Evolutionary conservation across 37 sponge, comb jelly and placozoan genomes (phyloP).

Genomic region (Chondrosia reniformis): DNA sequence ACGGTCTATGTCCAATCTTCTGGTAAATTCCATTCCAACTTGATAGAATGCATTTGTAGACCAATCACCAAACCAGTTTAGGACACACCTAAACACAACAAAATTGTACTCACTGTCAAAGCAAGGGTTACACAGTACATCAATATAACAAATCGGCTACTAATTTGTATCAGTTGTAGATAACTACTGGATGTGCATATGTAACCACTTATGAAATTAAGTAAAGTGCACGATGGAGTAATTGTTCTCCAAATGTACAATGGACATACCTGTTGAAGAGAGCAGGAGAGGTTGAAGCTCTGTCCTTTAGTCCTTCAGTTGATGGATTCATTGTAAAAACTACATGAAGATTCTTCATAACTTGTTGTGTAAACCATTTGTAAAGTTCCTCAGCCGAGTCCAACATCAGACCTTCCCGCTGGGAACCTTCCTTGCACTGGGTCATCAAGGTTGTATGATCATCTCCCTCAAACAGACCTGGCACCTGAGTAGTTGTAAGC

Average conservation of each 20-base stretch:
- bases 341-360: conserved; percentile 94
- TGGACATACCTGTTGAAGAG: conserved; percentile 83
- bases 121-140: too few species aligned
- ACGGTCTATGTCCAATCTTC: conserved; percentile 86
- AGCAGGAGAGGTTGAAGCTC: conserved; percentile 96
- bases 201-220: too few species aligned
- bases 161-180: too few species aligned
- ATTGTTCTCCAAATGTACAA: too few species aligned
- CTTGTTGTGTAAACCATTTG: conserved; percentile 96
- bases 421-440: conserved; percentile 96
- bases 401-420: conserved; percentile 91
- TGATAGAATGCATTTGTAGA: conserved; percentile 91
- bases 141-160: not conserved
- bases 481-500: conserved; percentile 61
- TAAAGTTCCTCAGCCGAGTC: conserved; percentile 94
- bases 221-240: too few species aligned
- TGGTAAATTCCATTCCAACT: conserved; percentile 93
- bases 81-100: conserved; percentile 66
- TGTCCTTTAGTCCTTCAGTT: conserved; percentile 93
- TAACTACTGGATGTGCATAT: too few species aligned
- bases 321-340: conserved; percentile 99
- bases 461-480: conserved; percentile 96
- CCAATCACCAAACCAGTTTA: conserved; percentile 99
- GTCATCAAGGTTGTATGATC: conserved; percentile 95
- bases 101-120: too few species aligned